Conservation (phyloP, 2,113 vertebrate genomes). For the Aspidoscelis tigris region DNA sequence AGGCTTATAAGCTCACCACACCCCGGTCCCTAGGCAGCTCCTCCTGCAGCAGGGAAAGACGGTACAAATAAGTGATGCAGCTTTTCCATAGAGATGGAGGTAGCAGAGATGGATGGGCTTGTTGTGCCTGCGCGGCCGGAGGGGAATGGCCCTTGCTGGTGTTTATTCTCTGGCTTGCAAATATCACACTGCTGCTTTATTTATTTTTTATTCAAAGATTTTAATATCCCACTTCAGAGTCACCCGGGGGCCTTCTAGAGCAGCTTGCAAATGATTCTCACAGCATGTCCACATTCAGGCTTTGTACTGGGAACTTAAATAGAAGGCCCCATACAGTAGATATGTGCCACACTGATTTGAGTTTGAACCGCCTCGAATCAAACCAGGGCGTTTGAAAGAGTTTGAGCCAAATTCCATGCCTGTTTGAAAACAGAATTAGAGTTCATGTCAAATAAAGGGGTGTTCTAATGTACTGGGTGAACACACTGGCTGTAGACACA, state of each 20-base stretch:
- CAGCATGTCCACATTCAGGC: neutral
- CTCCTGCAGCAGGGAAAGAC: neutral
- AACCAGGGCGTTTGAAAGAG: no score
- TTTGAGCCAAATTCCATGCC: no score
- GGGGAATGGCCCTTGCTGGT: accelerated
- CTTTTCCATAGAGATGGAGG: neutral
- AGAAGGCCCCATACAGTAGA: no score
- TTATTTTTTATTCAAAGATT: constrained; percentile 4
- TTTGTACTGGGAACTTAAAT: neutral
- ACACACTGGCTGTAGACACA: no score
- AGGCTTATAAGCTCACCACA: neutral
- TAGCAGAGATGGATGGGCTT: constrained; percentile 14
- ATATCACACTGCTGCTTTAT: neutral
- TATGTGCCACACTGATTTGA: no score
- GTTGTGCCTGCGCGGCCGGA: neutral
- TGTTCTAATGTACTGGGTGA: no score
- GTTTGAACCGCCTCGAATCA: no score
- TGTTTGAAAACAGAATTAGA: no score
- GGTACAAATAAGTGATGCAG: neutral
- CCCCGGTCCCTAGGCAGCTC: neutral
- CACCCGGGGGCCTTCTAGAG: no score
- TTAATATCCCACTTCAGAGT: neutral
- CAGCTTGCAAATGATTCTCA: neutral
- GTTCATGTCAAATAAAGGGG: no score
- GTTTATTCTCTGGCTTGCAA: neutral